Conservation (phyloP, 2,797 vertebrate species). For the Acrossocheilus wenchowensis region DNA sequence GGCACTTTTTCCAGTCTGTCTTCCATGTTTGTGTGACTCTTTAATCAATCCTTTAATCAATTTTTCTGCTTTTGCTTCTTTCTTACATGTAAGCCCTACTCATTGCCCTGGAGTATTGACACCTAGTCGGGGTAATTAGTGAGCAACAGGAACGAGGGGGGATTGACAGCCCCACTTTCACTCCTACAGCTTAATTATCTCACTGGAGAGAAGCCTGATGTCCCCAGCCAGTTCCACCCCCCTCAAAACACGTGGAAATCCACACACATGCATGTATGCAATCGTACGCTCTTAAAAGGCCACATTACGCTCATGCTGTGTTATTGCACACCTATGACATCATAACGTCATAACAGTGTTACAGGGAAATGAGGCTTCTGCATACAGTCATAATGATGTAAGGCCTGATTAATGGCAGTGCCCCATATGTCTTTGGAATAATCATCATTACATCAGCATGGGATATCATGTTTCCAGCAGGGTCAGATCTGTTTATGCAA, state of each 20-base stretch:
- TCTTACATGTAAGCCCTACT: background rate
- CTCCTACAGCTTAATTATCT: constrained; percentile 47
- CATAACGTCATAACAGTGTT: constrained; percentile 38
- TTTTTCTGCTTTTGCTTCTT: constrained; percentile 12
- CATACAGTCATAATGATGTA: constrained; percentile 28
- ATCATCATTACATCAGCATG: constrained; percentile 28
- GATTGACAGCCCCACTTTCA: constrained; percentile 33
- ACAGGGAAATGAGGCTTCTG: constrained; percentile 26
- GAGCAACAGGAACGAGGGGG: constrained; percentile 18
- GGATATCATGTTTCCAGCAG: constrained; percentile 13
- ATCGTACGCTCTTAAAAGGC: background rate
- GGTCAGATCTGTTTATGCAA: constrained; percentile 8
- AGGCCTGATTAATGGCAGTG: background rate
- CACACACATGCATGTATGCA: background rate
- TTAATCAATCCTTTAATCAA: background rate
- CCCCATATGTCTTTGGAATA: constrained; percentile 26
- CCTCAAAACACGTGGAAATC: constrained; percentile 26
- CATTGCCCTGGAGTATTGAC: constrained; percentile 31
- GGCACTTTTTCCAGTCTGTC: background rate
- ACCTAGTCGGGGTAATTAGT: constrained; percentile 37
- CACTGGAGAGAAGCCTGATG: constrained; percentile 25
- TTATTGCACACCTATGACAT: constrained; percentile 44
- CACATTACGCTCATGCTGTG: background rate
- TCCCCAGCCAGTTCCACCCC: constrained; percentile 26
- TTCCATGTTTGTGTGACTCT: background rate